Conservation (phyloP, 2,113 vertebrate genomes). For the Struthidea cinerea region DNA sequence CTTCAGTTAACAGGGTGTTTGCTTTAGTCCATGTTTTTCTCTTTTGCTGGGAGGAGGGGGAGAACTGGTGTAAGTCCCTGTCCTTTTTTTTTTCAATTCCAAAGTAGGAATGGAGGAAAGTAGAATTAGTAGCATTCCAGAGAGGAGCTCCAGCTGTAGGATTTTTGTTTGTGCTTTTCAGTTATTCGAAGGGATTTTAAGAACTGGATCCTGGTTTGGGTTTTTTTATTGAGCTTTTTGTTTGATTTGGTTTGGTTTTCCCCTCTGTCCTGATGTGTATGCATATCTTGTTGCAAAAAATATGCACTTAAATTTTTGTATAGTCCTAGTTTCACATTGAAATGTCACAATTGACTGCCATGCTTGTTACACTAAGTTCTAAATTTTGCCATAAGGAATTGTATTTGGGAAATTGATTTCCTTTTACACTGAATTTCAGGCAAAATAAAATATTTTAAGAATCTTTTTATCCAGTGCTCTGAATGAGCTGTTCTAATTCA, state of each 20-base stretch:
- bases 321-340: constrained; percentile 47
- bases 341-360: constrained; percentile 32
- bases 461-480: constrained; percentile 49
- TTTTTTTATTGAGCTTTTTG: not conserved
- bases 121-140: not conserved
- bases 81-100: not conserved
- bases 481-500: constrained; percentile 57
- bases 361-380: constrained; percentile 23
- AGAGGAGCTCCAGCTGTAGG: not conserved
- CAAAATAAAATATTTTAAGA: constrained; percentile 54
- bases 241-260: not conserved
- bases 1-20: not conserved
- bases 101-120: not conserved
- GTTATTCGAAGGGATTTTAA: not conserved
- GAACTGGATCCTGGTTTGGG: not conserved
- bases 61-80: not conserved
- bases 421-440: constrained; percentile 28
- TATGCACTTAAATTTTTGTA: not conserved
- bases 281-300: not conserved
- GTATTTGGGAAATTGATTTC: not conserved
- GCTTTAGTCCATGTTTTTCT: not conserved
- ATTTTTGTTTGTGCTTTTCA: not conserved
- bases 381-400: not conserved
- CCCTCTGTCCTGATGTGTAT: not conserved
- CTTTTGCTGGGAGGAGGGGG: not conserved